These are phyloP conservation scores for Scaptomyza cyrtandrae DNA, from an alignment of 2,888 invertebrate genomes.

Conservation along the genomic window DNA sequence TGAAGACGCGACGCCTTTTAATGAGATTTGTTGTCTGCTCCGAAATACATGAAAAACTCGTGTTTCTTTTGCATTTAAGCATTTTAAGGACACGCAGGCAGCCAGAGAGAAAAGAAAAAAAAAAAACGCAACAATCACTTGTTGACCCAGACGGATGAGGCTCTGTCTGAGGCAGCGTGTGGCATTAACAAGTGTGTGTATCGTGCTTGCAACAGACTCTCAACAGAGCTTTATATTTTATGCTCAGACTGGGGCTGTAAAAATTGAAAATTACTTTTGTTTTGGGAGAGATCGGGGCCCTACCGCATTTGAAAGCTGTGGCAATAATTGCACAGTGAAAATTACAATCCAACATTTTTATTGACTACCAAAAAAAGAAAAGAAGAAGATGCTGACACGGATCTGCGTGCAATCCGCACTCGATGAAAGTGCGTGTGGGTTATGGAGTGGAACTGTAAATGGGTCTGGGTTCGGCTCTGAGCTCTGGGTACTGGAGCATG, in stretches of 20 bases:
- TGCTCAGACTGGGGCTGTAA: slow-evolving; percentile 64
- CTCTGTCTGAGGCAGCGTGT: slow-evolving; percentile 38
- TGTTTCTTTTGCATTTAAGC: slow-evolving; percentile 64
- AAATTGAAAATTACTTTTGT: slow-evolving; percentile 75
- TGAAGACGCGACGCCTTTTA: slow-evolving; percentile 74
- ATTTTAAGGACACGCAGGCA: slow-evolving; percentile 71
- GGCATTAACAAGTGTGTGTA: slow-evolving; percentile 55
- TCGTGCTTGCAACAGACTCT: slow-evolving; percentile 8
- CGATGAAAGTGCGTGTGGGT: slow-evolving; percentile 73
- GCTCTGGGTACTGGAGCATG: slow-evolving; percentile 26
- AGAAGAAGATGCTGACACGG: slow-evolving; percentile 47
- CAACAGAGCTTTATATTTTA: slow-evolving; percentile 59
- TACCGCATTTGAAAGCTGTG: slow-evolving; percentile 75
- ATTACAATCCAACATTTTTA: slow-evolving; percentile 75
- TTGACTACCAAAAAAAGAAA: slow-evolving; percentile 40
- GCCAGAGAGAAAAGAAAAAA: background rate
- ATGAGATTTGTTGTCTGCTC: slow-evolving; percentile 78
- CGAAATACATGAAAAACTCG: slow-evolving; percentile 68
- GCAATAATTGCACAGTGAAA: slow-evolving; percentile 75
- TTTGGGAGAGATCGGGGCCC: slow-evolving; percentile 37
- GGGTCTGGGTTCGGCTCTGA: background rate
- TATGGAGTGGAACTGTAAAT: slow-evolving; percentile 35
- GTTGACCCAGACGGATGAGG: slow-evolving; percentile 28
- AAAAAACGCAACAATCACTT: slow-evolving; percentile 30
- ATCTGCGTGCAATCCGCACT: slow-evolving; percentile 42